Conservation (phyloP, 2,113 vertebrate genomes). For the Cacatua alba region DNA sequence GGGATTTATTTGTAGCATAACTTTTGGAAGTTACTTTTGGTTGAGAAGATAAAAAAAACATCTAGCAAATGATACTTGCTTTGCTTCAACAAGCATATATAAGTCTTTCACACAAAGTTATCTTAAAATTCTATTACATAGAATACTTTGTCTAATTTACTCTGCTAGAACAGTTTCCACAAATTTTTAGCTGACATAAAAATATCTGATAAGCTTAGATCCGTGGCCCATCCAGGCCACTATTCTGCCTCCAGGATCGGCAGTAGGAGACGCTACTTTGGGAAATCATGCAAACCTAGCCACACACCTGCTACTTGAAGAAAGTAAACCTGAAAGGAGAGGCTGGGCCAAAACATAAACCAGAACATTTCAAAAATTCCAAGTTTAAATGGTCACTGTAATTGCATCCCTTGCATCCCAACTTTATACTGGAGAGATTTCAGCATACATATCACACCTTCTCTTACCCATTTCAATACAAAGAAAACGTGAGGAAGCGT, state of each 20-base stretch:
- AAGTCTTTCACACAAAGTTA: neutral
- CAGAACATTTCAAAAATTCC: neutral
- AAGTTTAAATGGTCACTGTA: neutral
- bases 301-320: rapidly evolving
- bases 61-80: neutral
- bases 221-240: neutral
- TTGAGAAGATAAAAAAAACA: neutral
- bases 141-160: neutral
- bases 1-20: neutral
- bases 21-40: neutral
- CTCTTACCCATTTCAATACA: neutral
- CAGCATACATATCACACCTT: neutral
- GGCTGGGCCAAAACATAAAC: neutral
- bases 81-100: neutral
- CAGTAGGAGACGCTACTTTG: neutral
- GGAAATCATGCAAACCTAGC: neutral
- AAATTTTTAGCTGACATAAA: neutral
- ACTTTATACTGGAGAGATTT: neutral
- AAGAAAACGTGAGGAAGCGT: neutral
- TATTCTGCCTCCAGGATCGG: neutral
- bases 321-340: neutral
- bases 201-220: neutral
- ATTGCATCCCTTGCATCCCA: neutral
- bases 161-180: neutral
- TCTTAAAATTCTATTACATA: neutral